phyloP scores from a whole-genome alignment of 23 tunicate species.

The Phallusia fumigata region DNA sequence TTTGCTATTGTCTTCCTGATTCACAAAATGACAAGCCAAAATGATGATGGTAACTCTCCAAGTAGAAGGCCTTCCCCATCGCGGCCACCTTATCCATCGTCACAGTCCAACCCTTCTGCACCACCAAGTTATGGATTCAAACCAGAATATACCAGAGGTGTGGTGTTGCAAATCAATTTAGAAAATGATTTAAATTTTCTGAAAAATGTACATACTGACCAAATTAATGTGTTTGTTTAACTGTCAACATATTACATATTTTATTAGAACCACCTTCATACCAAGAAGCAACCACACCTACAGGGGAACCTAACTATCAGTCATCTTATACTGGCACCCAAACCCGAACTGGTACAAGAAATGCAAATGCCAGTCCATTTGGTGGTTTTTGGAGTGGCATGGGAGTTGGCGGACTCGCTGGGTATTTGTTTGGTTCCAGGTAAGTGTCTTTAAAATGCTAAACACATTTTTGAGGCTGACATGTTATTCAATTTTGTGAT shows the following conservation, averaged over 20 bases:
- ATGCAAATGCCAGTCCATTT: background rate
- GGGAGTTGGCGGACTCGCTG: constrained; percentile 61
- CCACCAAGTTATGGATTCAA: constrained; percentile 91
- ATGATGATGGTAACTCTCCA: background rate
- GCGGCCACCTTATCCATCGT: background rate
- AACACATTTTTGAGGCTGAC: too few relatives aligned
- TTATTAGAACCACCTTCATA: constrained; percentile 23
- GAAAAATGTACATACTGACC: too few relatives aligned
- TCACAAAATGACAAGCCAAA: constrained; percentile 31
- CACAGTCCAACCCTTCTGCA: background rate
- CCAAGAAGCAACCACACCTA: constrained; percentile 13
- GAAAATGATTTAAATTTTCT: too few relatives aligned
- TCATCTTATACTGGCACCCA: constrained; percentile 23
- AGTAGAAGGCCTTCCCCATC: background rate
- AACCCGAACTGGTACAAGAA: background rate
- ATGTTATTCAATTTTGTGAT: too few relatives aligned
- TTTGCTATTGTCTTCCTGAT: constrained; percentile 45
- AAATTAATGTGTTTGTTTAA: too few relatives aligned
- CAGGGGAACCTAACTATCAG: background rate
- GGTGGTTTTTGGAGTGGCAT: constrained; percentile 78
- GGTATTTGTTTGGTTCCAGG: constrained; percentile 75
- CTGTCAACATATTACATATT: too few relatives aligned
- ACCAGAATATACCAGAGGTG: constrained; percentile 47
- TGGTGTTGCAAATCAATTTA: too few relatives aligned
- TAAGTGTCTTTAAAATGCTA: background rate